Conservation (phyloP, 2,113 vertebrate genomes). For the Paradoxurus hermaphroditus region DNA sequence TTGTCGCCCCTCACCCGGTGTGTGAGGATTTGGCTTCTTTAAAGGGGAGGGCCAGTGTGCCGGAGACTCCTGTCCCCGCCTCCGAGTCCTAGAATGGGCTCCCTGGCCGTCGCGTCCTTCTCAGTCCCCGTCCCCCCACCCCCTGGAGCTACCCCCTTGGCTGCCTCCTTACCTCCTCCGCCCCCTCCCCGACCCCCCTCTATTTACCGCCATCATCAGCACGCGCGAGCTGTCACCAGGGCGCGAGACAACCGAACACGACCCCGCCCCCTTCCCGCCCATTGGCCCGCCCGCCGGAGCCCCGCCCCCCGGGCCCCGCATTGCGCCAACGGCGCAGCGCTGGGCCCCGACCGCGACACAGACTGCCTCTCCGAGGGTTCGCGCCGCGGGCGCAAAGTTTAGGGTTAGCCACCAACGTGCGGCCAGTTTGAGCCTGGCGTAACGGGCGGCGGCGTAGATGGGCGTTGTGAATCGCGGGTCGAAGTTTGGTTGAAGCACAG, state of each 20-base stretch:
- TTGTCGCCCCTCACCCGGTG: constrained; percentile 77
- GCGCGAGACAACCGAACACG: constrained; percentile 80
- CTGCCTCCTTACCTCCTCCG: constrained; percentile 42
- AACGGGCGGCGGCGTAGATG: constrained; percentile 39
- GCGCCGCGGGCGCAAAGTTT: constrained; percentile 51
- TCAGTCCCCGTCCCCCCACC: constrained; percentile 31
- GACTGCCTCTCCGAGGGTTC: neutral
- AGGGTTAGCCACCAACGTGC: constrained; percentile 10
- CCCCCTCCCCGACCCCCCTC: constrained; percentile 71
- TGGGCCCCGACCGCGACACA: constrained; percentile 25
- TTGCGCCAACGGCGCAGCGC: constrained; percentile 70
- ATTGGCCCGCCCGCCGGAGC: constrained; percentile 65
- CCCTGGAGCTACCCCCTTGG: constrained; percentile 36
- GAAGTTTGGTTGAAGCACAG: constrained; percentile 82
- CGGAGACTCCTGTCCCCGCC: constrained; percentile 65
- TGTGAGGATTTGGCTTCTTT: constrained; percentile 59
- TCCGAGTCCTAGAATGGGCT: constrained; percentile 49
- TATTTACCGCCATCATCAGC: constrained; percentile 91
- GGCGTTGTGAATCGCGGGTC: constrained; percentile 69
- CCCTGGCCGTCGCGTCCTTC: constrained; percentile 12
- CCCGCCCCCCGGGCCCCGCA: constrained; percentile 45
- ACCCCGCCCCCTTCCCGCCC: constrained; percentile 75
- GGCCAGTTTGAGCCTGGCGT: constrained; percentile 48
- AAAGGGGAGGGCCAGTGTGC: constrained; percentile 59
- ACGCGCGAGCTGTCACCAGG: constrained; percentile 89